Percentiles rank a stretch among this genome's conserved stretches.
phyloP scores from a whole-genome alignment of 2,113 vertebrate species.

The Tragulus kanchil region DNA sequence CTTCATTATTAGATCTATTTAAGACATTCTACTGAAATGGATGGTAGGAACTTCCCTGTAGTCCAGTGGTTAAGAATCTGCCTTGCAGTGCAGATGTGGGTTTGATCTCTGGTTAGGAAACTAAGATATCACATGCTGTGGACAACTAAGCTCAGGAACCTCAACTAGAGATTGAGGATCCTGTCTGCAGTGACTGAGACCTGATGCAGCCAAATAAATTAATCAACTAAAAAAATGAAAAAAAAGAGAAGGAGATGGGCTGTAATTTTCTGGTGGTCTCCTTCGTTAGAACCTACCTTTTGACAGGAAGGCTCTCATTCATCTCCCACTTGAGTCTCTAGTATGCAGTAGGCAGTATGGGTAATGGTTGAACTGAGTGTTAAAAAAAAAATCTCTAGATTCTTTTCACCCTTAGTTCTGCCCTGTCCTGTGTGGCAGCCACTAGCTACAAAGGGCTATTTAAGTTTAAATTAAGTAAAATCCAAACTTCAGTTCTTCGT shows the following conservation, averaged over 20 bases:
- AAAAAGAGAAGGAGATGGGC: neutral
- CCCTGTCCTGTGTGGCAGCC: neutral
- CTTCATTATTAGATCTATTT: neutral
- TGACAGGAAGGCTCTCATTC: neutral
- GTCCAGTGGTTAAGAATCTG: too few relatives aligned
- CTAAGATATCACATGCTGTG: too few relatives aligned
- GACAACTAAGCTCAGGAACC: too few relatives aligned
- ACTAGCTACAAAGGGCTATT: neutral
- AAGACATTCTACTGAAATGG: neutral
- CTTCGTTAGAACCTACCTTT: neutral
- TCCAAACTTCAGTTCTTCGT: neutral
- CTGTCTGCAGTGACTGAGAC: too few relatives aligned
- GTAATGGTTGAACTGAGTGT: neutral
- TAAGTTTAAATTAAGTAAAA: neutral
- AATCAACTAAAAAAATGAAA: too few relatives aligned
- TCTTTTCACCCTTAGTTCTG: neutral
- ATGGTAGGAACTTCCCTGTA: too few relatives aligned
- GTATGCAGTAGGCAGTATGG: neutral
- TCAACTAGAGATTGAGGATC: too few relatives aligned
- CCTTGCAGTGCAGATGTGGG: too few relatives aligned
- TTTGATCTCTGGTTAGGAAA: too few relatives aligned
- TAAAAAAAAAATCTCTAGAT: neutral
- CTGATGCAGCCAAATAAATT: too few relatives aligned
- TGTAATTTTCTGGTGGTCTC: neutral
- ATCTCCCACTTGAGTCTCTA: neutral